Evolutionary conservation across 1,140 invertebrate species (phyloP).

Genomic region (Mercenaria mercenaria): DNA sequence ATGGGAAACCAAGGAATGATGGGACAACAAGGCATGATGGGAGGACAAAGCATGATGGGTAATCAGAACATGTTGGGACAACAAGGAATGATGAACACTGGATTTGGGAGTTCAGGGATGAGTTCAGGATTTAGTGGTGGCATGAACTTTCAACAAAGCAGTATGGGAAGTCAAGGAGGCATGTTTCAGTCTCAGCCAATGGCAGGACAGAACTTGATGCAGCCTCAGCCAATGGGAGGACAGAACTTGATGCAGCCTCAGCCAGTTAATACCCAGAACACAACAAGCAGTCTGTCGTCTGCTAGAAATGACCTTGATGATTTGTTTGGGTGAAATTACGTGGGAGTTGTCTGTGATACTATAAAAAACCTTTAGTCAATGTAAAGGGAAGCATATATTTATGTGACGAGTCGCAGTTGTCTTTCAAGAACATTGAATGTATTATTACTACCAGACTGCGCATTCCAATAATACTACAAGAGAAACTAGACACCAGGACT

Average conservation of each 20-base stretch:
- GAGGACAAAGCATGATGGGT: conserved; percentile 47
- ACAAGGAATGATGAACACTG: not conserved
- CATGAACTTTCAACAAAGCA: conserved; percentile 7
- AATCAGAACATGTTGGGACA: no score
- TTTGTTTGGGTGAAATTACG: conserved; percentile 61
- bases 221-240: conserved; percentile 27
- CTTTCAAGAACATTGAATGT: no score
- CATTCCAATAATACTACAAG: no score
- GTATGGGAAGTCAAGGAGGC: not conserved
- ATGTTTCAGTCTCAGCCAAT: conserved; percentile 50
- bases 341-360: no score
- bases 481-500: no score
- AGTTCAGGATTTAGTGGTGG: conserved; percentile 43
- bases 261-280: conserved; percentile 9
- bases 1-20: conserved; percentile 68
- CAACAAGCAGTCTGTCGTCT: not conserved
- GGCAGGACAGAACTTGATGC: conserved; percentile 9
- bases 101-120: conserved; percentile 20
- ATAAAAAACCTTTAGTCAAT: no score
- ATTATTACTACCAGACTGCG: no score
- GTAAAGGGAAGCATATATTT: no score
- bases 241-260: conserved; percentile 20
- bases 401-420: no score
- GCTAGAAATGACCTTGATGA: conserved; percentile 68
- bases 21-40: conserved; percentile 67